These are phyloP conservation scores for Grammomys dolichurus DNA, from an alignment of 2,113 vertebrate species.

Conservation along the genomic window DNA sequence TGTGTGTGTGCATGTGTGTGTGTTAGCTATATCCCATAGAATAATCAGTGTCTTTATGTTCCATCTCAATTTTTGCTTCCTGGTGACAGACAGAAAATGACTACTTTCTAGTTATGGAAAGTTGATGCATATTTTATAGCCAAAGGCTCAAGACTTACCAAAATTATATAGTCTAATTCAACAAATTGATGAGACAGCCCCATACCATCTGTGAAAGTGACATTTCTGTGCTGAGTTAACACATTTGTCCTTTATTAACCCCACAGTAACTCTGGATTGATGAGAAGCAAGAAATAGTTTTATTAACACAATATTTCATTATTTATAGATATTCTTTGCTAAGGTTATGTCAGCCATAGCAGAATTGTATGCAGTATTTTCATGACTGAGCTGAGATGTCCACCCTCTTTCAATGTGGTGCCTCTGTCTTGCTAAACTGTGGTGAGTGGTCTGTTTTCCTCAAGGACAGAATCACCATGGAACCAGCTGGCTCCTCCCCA, in stretches of 20 bases:
- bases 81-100: neutral
- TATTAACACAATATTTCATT: neutral
- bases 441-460: neutral
- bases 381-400: neutral
- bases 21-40: neutral
- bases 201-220: neutral
- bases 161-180: slow-evolving; percentile 33
- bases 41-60: neutral
- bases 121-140: neutral
- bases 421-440: no score
- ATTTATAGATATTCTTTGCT: neutral
- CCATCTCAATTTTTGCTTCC: neutral
- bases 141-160: neutral
- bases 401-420: no score
- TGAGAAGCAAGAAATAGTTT: neutral
- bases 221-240: slow-evolving; percentile 36
- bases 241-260: neutral
- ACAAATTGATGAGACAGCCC: neutral
- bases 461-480: no score
- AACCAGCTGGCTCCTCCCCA: neutral
- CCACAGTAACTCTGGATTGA: neutral
- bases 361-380: rapidly evolving
- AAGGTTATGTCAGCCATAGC: neutral
- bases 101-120: neutral
- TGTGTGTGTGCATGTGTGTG: no score